Base-by-base conservation (phyloP, 2,888 invertebrate genomes). In the Lithophane ornitopus region DNA sequence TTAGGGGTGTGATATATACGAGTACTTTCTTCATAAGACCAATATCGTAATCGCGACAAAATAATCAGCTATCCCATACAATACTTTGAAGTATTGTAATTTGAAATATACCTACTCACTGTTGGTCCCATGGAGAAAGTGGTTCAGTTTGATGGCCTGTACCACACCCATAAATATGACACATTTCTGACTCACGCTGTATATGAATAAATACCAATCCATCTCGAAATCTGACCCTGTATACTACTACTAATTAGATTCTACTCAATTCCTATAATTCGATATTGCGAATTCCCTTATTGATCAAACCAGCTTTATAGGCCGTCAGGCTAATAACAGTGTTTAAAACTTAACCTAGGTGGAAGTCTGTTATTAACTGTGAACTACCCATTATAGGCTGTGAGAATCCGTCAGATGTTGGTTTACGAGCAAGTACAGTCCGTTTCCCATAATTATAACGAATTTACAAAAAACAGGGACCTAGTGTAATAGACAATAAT, bases 291-390 rank as follows among this genome's bases (percentile, higher is more conserved):
- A 78, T 59, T 46, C 44, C 39, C 63, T 59, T 76, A 54, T 49
- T 74, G 26, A 58, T 58, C 28, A 39, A 68, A 62, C 54, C n/a
- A 70, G 52, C 12, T 54, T 54, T n/a, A 22, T n/a, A 58, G 34
- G 34, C 59, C 39, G 49, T 44, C 19, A 52, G 9, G 46, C 52
- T 70, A 74, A 84, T 82, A 63, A 66, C 69, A 41, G 73, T 74
- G 62, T 76, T 84, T 82, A 73, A 78, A 81, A 75, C 72, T 70
- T 34, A 70, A 68, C 59, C 74, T 78, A 70, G 70, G 49, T 7
- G 52, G n/a, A 73, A 66, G 46, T 59, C 58, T 66, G 22, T 70
- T 46, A 78, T 86, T 85, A 82, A 61, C 70, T 26, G 59, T 44
- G 4, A 62, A 68, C 65, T 70, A 61, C 14, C 63, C 12, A 67